A percentile compares a stretch with the other conserved stretches of the same genome.
Conservation (phyloP, 64 coral and sea anemone genomes). For the Stichodactyla helianthus region DNA sequence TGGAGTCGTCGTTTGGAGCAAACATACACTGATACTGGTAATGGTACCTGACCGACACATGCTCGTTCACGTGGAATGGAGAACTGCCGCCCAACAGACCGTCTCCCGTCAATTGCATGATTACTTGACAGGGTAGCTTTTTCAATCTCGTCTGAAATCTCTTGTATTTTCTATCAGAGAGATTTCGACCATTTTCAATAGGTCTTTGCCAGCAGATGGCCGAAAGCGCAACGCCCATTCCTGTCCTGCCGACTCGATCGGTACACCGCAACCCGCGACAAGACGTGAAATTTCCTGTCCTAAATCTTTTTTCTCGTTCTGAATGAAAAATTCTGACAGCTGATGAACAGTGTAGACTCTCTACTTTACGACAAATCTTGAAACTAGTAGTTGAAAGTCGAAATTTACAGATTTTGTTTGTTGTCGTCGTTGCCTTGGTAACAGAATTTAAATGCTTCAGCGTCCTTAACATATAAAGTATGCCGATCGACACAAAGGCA, state of each 20-base stretch:
- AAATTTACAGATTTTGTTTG: neutral
- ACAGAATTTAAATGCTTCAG: neutral
- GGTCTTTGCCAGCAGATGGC: neutral
- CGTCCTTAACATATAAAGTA: neutral
- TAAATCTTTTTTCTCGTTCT: no score
- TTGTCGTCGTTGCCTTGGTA: neutral
- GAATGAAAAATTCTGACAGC: no score
- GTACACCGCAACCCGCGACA: no score
- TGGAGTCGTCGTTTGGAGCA: constrained; percentile 40
- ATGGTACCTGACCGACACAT: constrained; percentile 37
- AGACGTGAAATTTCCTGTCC: no score
- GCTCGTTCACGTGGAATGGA: constrained; percentile 30
- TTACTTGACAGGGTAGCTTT: constrained; percentile 1
- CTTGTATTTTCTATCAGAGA: constrained; percentile 4
- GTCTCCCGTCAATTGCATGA: constrained; percentile 52
- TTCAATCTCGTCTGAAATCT: neutral
- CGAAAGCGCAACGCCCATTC: neutral
- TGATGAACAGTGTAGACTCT: neutral
- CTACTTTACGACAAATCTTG: neutral
- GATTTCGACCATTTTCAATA: neutral
- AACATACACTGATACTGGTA: constrained; percentile 50
- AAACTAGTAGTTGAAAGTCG: neutral
- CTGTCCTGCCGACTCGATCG: no score
- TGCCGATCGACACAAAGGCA: neutral
- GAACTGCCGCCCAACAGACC: constrained; percentile 27